Base-by-base conservation (phyloP, 1,140 invertebrate species). In the Drosophila littoralis region DNA sequence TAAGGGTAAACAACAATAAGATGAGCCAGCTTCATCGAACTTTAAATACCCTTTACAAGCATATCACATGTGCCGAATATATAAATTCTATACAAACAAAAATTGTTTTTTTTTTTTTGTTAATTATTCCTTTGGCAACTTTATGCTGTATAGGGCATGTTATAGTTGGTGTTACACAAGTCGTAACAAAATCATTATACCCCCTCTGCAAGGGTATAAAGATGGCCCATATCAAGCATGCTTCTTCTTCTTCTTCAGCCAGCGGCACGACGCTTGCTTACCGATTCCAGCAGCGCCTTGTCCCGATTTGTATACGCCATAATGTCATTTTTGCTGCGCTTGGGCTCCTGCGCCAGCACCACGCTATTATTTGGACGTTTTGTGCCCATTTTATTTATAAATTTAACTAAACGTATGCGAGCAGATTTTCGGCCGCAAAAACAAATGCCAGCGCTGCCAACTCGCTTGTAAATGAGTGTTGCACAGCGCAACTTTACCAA, bases 261-360 rank as follows among this genome's bases (percentile, higher is more conserved):
- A 51, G 10, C 9, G n/a, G 13, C 7, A 7, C 33, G 46, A 33
- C 32, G 12, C 40, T 32, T 48, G 38, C 85, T 88, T 81, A 92
- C 91, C 79, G 90, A 68, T 74, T 92, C 92, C 54, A 92, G 71
- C 6, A 92, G 75, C 8, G 90, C 86, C 38, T 92, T 92, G 45
- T 92, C 91, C 2, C 91, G 77, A 59, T 89, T 91, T 46, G 91
- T 92, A 22, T 85, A 76, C 0, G 79, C 90, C 12, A 93, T 84
- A 13, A 95, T 93, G 75, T 96, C 95, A 93, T 93, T 94, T 91
- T 94, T 94, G 0, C 94, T 93, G 54, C 94, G 94, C 83, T 96
- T 96, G 0, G 94, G 92, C 6, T 94, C 93, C n/a, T 94, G 94
- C 10, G 95, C 94, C 6, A 96, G 68, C 2, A 94, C 94, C 2